Percentiles rank a stretch among this genome's conserved stretches.
phyloP scores from a whole-genome alignment of 2,113 vertebrate species.

The Crypturellus undulatus region DNA sequence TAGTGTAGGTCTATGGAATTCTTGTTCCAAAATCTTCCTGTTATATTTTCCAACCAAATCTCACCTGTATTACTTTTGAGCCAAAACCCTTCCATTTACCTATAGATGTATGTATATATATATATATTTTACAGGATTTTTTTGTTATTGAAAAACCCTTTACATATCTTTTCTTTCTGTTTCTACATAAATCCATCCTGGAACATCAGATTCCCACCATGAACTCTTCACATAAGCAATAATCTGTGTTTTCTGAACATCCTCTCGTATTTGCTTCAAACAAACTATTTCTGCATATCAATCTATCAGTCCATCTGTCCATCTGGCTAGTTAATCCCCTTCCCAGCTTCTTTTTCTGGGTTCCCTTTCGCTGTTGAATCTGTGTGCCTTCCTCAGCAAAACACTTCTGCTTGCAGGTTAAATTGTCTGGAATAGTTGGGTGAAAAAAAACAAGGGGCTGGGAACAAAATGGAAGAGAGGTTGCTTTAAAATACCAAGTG shows the following conservation, averaged over 20 bases:
- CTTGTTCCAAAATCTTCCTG: not conserved
- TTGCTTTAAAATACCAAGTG: slow-evolving; percentile 6
- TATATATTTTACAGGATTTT: no score
- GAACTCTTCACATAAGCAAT: slow-evolving; percentile 3
- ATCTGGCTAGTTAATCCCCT: slow-evolving; percentile 43
- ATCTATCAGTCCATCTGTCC: slow-evolving; percentile 40
- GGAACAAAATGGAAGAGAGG: slow-evolving; percentile 2
- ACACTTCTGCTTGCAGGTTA: slow-evolving; percentile 14
- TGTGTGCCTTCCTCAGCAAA: not conserved
- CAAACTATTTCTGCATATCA: slow-evolving; percentile 8
- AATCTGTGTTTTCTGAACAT: not conserved
- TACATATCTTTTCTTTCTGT: not conserved
- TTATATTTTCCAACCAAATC: not conserved
- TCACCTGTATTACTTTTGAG: not conserved
- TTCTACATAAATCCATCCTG: not conserved
- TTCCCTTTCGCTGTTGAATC: not conserved
- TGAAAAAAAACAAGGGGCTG: slow-evolving; percentile 35
- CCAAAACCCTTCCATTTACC: not conserved
- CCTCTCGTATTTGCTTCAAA: not conserved
- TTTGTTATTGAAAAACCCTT: rapidly evolving
- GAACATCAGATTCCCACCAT: not conserved
- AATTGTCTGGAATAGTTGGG: slow-evolving; percentile 49
- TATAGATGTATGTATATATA: no score
- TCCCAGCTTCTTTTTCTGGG: not conserved
- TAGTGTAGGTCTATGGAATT: not conserved